Conservation (phyloP, 2,888 invertebrate genomes). For the Lithosia quadra region DNA sequence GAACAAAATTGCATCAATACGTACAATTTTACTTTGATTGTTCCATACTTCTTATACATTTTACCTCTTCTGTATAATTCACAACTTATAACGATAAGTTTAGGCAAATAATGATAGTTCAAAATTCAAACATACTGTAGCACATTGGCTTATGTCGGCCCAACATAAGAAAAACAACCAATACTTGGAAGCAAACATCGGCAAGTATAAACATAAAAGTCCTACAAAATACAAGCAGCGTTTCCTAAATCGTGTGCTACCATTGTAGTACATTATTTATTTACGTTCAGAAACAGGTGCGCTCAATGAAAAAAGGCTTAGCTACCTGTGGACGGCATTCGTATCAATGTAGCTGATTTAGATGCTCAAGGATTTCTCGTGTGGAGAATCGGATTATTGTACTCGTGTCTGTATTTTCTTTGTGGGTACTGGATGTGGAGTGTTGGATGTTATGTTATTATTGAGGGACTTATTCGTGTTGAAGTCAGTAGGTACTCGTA, state of each 20-base stretch:
- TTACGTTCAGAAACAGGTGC: conserved; percentile 70
- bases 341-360: conserved; percentile 45
- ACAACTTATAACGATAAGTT: neutral
- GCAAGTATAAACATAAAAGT: conserved; percentile 32
- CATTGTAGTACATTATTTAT: conserved; percentile 64
- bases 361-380: conserved; percentile 15
- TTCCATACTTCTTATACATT: too few relatives aligned
- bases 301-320: conserved; percentile 71
- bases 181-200: conserved; percentile 23
- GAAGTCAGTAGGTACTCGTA: too few relatives aligned
- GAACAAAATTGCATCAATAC: too few relatives aligned
- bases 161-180: conserved; percentile 4
- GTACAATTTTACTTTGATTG: too few relatives aligned
- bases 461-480: neutral
- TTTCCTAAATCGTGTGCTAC: conserved; percentile 43
- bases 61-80: too few relatives aligned
- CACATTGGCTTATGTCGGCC: neutral
- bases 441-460: neutral
- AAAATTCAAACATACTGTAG: neutral
- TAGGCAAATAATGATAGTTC: neutral
- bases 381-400: conserved; percentile 23
- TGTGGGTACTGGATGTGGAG: neutral
- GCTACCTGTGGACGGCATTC: conserved; percentile 41
- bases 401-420: neutral
- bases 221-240: conserved; percentile 38